phyloP scores from a whole-genome alignment of 2,888 invertebrate genomes.

The Leptinotarsa rubiginosa region DNA sequence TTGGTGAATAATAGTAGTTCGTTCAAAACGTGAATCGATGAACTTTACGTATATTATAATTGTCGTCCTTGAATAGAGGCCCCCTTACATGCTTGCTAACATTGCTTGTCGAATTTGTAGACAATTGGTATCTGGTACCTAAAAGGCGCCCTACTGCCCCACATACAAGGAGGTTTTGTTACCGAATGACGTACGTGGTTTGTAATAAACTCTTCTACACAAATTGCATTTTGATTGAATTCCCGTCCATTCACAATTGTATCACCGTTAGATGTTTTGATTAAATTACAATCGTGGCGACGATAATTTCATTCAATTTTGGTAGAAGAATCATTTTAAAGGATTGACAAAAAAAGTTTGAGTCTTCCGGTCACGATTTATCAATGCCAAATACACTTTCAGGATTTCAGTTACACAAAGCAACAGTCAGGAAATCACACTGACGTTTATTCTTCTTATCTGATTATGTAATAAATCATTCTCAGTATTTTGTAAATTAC shows the following conservation, averaged over 20 bases:
- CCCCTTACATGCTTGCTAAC: not conserved
- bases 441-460: too few species aligned
- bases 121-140: conserved; percentile 35
- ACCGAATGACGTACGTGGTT: conserved; percentile 38
- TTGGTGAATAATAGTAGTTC: too few species aligned
- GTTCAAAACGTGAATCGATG: too few species aligned
- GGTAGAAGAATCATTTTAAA: not conserved
- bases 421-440: too few species aligned
- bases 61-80: not conserved
- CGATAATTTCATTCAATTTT: not conserved
- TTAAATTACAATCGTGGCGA: conserved; percentile 22
- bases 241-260: conserved; percentile 27
- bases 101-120: not conserved
- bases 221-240: conserved; percentile 40
- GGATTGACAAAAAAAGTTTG: not conserved
- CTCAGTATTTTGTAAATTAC: too few species aligned
- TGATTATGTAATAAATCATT: too few species aligned
- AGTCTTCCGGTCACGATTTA: conserved; percentile 1
- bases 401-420: too few species aligned
- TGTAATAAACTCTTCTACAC: conserved; percentile 40
- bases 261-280: conserved; percentile 18
- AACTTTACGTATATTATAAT: too few species aligned
- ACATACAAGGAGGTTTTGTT: conserved; percentile 26
- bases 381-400: not conserved
- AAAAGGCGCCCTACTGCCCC: conserved; percentile 37